phyloP scores from a whole-genome alignment of 2,888 invertebrate genomes.

The Aelia acuminata region DNA sequence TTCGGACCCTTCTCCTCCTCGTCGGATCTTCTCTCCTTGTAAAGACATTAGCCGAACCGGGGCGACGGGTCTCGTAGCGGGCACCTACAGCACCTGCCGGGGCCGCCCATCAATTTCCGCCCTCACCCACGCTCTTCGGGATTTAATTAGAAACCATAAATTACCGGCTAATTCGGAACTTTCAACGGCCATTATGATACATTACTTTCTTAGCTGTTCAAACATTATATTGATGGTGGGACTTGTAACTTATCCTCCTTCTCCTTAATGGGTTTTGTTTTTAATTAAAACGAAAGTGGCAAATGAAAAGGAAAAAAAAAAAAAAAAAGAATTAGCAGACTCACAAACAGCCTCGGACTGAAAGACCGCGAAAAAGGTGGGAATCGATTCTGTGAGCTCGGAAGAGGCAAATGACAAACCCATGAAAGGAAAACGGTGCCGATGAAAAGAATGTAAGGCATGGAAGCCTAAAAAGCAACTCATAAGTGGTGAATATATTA shows the following conservation, averaged over 20 bases:
- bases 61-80: background rate
- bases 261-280: background rate
- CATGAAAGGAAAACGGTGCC: no score
- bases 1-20: background rate
- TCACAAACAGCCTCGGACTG: no score
- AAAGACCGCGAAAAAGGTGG: no score
- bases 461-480: no score
- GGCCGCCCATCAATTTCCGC: background rate
- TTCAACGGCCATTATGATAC: background rate
- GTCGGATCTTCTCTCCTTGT: constrained; percentile 3
- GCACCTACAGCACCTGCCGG: background rate
- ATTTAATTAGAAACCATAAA: constrained; percentile 6
- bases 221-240: background rate
- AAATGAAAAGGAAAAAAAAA: no score
- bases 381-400: no score
- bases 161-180: background rate
- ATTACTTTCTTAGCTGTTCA: background rate
- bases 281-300: background rate
- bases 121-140: background rate
- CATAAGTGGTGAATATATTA: no score
- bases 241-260: background rate
- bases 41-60: constrained; percentile 20
- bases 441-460: no score
- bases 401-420: no score
- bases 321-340: no score